These are phyloP conservation scores for Hypselothyrea guttata DNA, from an alignment of 2,888 invertebrate genomes.

Conservation along the genomic window DNA sequence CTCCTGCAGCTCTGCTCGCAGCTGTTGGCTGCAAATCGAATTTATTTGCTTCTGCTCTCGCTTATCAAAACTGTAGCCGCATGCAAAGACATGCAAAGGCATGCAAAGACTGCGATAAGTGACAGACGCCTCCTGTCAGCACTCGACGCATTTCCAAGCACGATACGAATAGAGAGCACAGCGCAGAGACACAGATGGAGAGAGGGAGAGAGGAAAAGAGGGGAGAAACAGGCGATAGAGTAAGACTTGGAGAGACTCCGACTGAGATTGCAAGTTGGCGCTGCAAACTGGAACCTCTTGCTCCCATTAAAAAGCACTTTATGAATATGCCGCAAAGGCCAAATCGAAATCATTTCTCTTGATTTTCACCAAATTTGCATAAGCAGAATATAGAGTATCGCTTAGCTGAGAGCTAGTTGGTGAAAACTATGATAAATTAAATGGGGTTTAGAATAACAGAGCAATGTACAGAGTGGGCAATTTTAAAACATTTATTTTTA, in stretches of 20 bases:
- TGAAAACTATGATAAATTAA: background rate
- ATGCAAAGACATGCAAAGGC: constrained; percentile 45
- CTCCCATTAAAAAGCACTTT: constrained; percentile 66
- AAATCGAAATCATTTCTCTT: constrained; percentile 39
- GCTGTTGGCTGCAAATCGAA: too few relatives aligned
- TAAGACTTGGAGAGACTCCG: background rate
- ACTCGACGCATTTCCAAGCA: constrained; percentile 23
- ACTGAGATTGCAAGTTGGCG: background rate
- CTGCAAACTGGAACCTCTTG: constrained; percentile 11
- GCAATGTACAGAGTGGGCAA: too few relatives aligned
- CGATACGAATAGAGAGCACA: too few relatives aligned
- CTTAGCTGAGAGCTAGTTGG: background rate
- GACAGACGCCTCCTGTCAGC: constrained; percentile 49
- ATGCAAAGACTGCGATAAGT: constrained; percentile 49
- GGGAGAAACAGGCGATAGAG: background rate
- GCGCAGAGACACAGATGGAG: too few relatives aligned
- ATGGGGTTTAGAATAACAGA: background rate
- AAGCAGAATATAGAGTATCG: background rate
- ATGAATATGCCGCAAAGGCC: constrained; percentile 48
- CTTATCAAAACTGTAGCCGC: constrained; percentile 60
- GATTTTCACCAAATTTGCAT: constrained; percentile 27
- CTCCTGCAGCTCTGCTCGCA: background rate
- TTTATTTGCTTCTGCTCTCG: constrained; percentile 17
- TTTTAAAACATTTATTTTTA: too few relatives aligned
- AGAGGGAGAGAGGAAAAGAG: background rate